phyloP scores from a whole-genome alignment of 2,797 vertebrate genomes.

The Bradypodion pumilum region DNA sequence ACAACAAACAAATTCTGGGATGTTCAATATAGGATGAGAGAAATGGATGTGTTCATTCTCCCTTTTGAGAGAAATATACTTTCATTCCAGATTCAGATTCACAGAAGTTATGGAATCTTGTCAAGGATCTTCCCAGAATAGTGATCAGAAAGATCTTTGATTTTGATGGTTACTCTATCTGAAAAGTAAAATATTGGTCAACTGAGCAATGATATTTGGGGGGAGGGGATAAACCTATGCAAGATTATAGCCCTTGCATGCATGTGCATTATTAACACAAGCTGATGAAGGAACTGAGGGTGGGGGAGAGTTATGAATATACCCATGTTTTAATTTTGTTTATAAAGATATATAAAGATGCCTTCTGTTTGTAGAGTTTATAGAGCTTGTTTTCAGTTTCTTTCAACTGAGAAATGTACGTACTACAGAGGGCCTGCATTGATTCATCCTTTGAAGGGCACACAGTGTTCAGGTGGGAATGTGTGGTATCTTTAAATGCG shows the following conservation, averaged over 20 bases:
- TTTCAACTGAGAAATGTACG: neutral
- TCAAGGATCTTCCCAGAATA: slow-evolving; percentile 12
- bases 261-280: neutral
- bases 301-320: slow-evolving; percentile 22
- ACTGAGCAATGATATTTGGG: neutral
- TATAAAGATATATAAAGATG: neutral
- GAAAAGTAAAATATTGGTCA: neutral
- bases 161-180: slow-evolving; percentile 1
- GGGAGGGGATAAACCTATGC: neutral
- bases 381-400: neutral
- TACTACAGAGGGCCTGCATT: neutral
- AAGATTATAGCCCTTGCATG: slow-evolving; percentile 8
- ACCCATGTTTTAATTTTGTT: neutral
- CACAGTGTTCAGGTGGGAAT: neutral
- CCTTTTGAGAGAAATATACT: slow-evolving; percentile 19
- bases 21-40: slow-evolving; percentile 11
- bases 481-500: slow-evolving; percentile 14
- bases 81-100: slow-evolving; percentile 27
- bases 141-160: slow-evolving; percentile 21
- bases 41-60: neutral
- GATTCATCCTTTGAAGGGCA: slow-evolving; percentile 3
- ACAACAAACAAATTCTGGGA: slow-evolving; percentile 44
- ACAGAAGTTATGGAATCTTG: slow-evolving; percentile 26
- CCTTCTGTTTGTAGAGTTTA: neutral
- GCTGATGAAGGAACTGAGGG: neutral